A percentile compares a stretch with the other conserved stretches of the same genome.
Conservation (phyloP, 1,140 invertebrate genomes). For the Mizuhopecten yessoensis region DNA sequence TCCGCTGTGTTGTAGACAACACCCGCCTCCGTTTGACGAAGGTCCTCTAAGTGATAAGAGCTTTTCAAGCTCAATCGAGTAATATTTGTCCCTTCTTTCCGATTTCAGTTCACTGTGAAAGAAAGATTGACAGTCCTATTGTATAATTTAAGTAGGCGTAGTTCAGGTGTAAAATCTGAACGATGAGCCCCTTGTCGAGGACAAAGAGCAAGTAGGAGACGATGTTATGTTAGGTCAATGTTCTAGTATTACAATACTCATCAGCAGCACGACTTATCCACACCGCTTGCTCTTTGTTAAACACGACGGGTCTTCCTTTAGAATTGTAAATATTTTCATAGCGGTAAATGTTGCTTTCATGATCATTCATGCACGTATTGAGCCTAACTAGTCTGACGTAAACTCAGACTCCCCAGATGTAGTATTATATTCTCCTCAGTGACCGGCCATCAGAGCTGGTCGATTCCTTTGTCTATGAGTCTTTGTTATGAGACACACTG, state of each 20-base stretch:
- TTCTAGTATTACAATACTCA: constrained; percentile 25
- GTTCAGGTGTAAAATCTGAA: constrained; percentile 20
- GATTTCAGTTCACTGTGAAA: not conserved
- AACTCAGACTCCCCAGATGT: constrained; percentile 17
- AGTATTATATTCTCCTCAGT: not conserved
- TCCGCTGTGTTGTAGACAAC: not conserved
- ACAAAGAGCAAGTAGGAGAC: not conserved
- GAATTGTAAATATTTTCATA: constrained; percentile 40
- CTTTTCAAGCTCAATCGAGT: constrained; percentile 2
- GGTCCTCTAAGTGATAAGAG: constrained; percentile 36
- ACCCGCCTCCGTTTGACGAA: not conserved
- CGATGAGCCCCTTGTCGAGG: not conserved
- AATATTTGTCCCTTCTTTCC: constrained; percentile 13
- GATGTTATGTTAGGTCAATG: not conserved
- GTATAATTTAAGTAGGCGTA: not conserved
- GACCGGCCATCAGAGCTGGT: not conserved
- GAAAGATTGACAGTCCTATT: not conserved
- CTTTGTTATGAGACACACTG: not conserved
- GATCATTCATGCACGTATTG: not conserved
- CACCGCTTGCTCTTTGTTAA: constrained; percentile 19
- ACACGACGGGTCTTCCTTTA: not conserved
- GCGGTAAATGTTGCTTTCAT: constrained; percentile 12
- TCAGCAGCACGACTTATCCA: not conserved
- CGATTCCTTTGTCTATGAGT: not conserved
- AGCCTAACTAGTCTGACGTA: not conserved